Conservation (phyloP, 1,140 invertebrate species). For the Oppia nitens region DNA sequence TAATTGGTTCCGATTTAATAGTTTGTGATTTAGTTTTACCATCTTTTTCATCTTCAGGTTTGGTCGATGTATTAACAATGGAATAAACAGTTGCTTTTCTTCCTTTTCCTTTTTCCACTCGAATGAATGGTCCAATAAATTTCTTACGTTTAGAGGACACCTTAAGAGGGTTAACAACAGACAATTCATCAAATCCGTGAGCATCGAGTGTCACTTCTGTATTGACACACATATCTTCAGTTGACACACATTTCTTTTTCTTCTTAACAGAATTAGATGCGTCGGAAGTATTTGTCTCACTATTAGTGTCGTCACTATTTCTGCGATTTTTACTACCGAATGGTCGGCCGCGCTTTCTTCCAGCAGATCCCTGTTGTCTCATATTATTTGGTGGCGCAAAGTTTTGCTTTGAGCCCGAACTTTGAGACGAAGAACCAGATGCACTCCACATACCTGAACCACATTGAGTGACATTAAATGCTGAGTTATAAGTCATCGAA, state of each 20-base stretch:
- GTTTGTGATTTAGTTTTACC: not conserved
- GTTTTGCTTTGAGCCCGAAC: not conserved
- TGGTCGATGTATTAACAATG: constrained; percentile 5
- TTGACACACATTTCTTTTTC: not conserved
- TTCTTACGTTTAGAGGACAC: constrained; percentile 10
- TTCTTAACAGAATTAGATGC: not conserved
- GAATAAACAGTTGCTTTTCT: not conserved
- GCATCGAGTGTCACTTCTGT: constrained; percentile 8
- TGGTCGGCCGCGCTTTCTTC: constrained; percentile 24
- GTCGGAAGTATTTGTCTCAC: not conserved
- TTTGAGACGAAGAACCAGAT: not conserved
- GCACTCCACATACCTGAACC: not conserved
- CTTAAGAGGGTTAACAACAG: constrained; percentile 1
- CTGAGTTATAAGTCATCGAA: not conserved
- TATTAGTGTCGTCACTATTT: constrained; percentile 10
- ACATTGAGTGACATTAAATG: not conserved
- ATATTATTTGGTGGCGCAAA: not conserved
- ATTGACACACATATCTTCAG: constrained; percentile 7
- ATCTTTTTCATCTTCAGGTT: not conserved
- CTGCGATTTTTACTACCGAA: constrained; percentile 25
- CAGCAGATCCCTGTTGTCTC: constrained; percentile 5
- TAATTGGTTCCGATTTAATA: not conserved
- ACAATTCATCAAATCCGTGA: not conserved
- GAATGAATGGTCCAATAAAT: constrained; percentile 8
- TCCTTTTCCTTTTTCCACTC: constrained; percentile 2